Base-by-base conservation (phyloP, 2,888 invertebrate genomes). In the Xestoiulus laeticollis region DNA sequence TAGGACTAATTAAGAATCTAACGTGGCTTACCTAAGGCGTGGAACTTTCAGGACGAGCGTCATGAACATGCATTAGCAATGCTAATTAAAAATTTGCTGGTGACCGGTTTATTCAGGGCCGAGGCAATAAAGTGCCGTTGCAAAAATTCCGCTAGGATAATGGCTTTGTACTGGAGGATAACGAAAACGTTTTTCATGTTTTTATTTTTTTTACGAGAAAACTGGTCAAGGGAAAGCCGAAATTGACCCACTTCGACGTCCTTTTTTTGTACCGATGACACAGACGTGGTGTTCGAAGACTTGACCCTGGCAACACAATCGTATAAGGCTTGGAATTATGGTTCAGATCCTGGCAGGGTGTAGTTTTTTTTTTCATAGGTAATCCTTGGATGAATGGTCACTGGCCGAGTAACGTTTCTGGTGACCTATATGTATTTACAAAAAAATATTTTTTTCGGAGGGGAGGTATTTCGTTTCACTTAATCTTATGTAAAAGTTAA, bases 191-290 rank as follows among this genome's bases (percentile, higher is more conserved):
- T 68, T 68, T 68, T 68, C 26, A 26, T 68, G 68, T 26, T 68
- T 53, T 68, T 68, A 22, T 68, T 68, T 68, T 10, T 68, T 68
- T 68, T 12, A 0, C 0, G 26, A 22, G 68, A 68, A 68, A 68
- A 68, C 68, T 68, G 68, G 68, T 68, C 68, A 68, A 68, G 68
- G 68, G 68, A 68, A 68, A 68, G 68, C 68, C 68, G 68, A 68
- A 68, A 68, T 68, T 68, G 68, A 68, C 68, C 68, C 68, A 68
- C 68, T 68, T 68, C 48, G 48, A 68, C 26, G 68, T 8, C 68
- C 1, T 48, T 12, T 68, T 8, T 22, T 68, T 68, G 68, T 68
- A 26, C 68, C n/a, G 68, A 26, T 68, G 68, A 68, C 68, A 68
- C 26, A 22, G 26, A 8, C 68, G 8, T 68, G 22, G 26, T 8